phyloP scores from a whole-genome alignment of 2,888 invertebrate genomes.

The Callosobruchus maculatus region DNA sequence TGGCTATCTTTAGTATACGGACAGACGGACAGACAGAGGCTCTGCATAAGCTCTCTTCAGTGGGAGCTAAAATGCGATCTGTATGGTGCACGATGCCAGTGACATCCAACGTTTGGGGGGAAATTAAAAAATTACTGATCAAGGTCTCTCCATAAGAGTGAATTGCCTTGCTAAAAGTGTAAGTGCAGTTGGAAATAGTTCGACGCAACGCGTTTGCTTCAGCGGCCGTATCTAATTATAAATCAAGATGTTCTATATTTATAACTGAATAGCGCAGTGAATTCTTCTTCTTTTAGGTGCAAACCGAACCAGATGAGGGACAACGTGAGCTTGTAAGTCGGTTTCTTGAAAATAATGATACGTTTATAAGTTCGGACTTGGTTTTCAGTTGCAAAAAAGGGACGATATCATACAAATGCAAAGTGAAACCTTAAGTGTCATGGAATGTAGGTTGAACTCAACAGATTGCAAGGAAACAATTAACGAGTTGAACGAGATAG shows the following conservation, averaged over 20 bases:
- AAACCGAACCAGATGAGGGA: constrained; percentile 15
- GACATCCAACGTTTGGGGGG: too few relatives aligned
- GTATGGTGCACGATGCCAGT: too few relatives aligned
- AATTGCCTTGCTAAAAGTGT: too few relatives aligned
- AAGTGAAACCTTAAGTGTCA: constrained; percentile 27
- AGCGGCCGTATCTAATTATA: neutral
- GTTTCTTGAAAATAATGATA: neutral
- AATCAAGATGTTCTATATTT: neutral
- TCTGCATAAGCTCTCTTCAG: too few relatives aligned
- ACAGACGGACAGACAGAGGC: too few relatives aligned
- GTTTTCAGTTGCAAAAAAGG: constrained; percentile 17
- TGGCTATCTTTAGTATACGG: too few relatives aligned
- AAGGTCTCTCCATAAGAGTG: too few relatives aligned
- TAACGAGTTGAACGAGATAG: constrained; percentile 17
- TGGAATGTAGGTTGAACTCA: constrained; percentile 30
- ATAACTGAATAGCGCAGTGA: neutral
- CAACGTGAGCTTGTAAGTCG: constrained; percentile 4
- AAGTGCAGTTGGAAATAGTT: neutral
- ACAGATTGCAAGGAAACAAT: neutral
- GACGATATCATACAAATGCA: constrained; percentile 32
- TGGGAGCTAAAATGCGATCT: too few relatives aligned
- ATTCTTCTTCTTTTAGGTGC: constrained; percentile 18
- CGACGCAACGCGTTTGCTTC: neutral
- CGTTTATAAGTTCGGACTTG: neutral
- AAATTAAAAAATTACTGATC: too few relatives aligned